Evolutionary conservation across 2,888 invertebrate species (phyloP).

Genomic region (Chymomyza procnemis): DNA sequence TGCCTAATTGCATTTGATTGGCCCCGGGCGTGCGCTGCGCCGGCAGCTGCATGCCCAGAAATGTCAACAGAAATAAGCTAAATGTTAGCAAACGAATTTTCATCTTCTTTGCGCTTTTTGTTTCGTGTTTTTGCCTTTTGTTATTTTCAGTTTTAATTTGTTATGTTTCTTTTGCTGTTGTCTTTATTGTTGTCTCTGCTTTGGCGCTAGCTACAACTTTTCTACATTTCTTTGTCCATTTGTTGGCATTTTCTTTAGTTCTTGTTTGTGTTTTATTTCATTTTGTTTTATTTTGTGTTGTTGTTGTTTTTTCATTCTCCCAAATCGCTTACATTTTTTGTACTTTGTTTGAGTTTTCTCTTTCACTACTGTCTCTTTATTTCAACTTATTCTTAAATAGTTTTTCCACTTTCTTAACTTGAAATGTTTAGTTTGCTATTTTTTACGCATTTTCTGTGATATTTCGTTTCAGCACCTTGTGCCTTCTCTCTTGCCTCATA

Average conservation of each 20-base stretch:
- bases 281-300: slow-evolving; percentile 5
- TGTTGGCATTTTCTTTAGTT: slow-evolving; percentile 11
- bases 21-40: slow-evolving; percentile 4
- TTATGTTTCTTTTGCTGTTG: background rate
- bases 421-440: slow-evolving; percentile 43
- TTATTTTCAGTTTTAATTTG: slow-evolving; percentile 40
- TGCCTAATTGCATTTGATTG: slow-evolving; percentile 64
- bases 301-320: slow-evolving; percentile 13
- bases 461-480: slow-evolving; percentile 3
- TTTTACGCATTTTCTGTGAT: slow-evolving; percentile 23
- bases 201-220: slow-evolving; percentile 35
- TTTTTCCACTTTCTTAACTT: slow-evolving; percentile 46
- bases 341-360: slow-evolving; percentile 21
- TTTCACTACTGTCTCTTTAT: slow-evolving; percentile 12
- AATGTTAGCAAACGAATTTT: slow-evolving; percentile 68
- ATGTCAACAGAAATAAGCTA: slow-evolving; percentile 74
- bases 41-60: slow-evolving; percentile 52
- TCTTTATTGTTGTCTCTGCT: slow-evolving; percentile 10
- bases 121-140: slow-evolving; percentile 23
- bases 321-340: slow-evolving; percentile 47
- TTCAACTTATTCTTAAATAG: slow-evolving; percentile 35
- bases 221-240: slow-evolving; percentile 39
- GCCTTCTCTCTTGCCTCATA: slow-evolving; percentile 18
- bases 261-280: slow-evolving; percentile 41
- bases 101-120: slow-evolving; percentile 37